These are phyloP conservation scores for Plecturocebus donacophilus DNA, from an alignment of 2,113 vertebrate species.

Conservation along the genomic window DNA sequence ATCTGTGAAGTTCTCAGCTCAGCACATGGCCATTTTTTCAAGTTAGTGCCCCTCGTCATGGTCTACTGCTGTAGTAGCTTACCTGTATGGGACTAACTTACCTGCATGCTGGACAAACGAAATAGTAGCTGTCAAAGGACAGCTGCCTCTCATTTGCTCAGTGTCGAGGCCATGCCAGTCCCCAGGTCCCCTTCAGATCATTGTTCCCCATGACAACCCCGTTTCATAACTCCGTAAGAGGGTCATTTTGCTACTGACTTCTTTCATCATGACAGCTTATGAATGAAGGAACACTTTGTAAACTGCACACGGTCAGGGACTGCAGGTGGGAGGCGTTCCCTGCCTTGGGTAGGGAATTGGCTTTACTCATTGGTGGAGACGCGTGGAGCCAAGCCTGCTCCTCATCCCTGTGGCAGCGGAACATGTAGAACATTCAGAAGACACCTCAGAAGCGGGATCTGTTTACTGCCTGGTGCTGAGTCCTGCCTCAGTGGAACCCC, in stretches of 20 bases:
- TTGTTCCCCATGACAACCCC: neutral
- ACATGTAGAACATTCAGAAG: neutral
- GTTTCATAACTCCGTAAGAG: neutral
- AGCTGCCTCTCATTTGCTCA: neutral
- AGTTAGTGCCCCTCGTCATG: neutral
- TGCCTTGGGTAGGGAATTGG: neutral
- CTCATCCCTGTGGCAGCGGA: too few relatives aligned
- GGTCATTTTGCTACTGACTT: neutral
- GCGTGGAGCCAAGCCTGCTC: neutral
- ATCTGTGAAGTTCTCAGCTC: neutral
- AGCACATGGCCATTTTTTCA: neutral
- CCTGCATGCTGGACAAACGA: neutral
- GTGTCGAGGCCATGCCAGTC: neutral
- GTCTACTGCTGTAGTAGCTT: neutral
- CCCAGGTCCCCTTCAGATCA: neutral
- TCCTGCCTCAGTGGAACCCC: too few relatives aligned
- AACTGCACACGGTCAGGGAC: neutral
- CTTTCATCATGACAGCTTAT: neutral
- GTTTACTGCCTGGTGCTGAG: neutral
- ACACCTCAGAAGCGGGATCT: neutral
- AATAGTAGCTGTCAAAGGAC: neutral
- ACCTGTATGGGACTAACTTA: neutral
- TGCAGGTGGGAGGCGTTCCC: neutral
- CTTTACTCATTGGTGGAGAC: neutral
- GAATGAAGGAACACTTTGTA: neutral